These are phyloP conservation scores for Dynastes hyllus DNA, from an alignment of 2,888 invertebrate genomes.

Conservation along the genomic window DNA sequence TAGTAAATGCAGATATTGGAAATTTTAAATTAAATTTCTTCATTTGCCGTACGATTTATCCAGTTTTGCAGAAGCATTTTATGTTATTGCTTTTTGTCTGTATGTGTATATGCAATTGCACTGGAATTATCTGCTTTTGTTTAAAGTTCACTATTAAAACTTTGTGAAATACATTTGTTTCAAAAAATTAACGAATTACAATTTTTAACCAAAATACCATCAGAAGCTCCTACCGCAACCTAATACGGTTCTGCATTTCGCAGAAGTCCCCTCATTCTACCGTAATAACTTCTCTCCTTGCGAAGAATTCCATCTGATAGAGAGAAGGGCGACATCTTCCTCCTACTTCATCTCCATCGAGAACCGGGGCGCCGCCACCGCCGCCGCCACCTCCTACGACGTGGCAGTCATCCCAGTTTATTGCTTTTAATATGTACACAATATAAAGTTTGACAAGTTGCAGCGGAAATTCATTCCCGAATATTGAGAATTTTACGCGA, in stretches of 20 bases:
- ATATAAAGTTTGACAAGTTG: slow-evolving; percentile 69
- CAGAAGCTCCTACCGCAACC: not conserved
- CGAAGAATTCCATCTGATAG: slow-evolving; percentile 27
- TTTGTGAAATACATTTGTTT: no score
- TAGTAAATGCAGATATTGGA: no score
- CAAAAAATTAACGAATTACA: no score
- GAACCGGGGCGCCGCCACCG: not conserved
- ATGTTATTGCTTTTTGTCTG: no score
- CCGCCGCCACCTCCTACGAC: not conserved
- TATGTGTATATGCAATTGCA: no score
- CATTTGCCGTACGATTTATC: no score
- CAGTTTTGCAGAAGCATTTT: no score
- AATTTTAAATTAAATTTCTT: no score
- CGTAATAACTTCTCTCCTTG: slow-evolving; percentile 15
- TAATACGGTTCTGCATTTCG: slow-evolving; percentile 20
- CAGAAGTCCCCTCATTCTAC: not conserved
- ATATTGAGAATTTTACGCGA: slow-evolving; percentile 67
- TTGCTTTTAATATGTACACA: slow-evolving; percentile 69
- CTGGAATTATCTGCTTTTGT: no score
- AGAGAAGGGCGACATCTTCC: slow-evolving; percentile 15
- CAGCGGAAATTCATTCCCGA: slow-evolving; percentile 65
- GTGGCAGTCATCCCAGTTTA: slow-evolving; percentile 60
- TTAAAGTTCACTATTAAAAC: no score
- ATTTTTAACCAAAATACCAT: no score
- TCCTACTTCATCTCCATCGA: not conserved